Evolutionary conservation across 1,140 invertebrate species (phyloP), one percentile per base, ranked within the genome.

Genomic region (Stegodyphus mimosarum): DNA sequence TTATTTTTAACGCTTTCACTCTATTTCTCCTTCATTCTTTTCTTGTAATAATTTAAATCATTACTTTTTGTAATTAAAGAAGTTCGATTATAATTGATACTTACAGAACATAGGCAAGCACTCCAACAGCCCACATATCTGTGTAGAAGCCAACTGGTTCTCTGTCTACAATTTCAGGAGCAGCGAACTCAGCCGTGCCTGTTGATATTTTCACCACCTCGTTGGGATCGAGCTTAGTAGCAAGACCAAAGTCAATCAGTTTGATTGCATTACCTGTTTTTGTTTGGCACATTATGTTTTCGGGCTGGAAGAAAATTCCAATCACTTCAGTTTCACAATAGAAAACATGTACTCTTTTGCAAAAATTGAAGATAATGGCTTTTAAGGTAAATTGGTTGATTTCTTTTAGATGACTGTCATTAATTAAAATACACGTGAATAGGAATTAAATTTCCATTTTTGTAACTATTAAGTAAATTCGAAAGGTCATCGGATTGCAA

Each of bases 231-330:
- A 99, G 92, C 90, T 98, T 97, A 2, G 98, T 98, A 0, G 99
- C 98, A 71, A 99, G 92, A 60, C 98, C 98, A 91, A 99, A 99
- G 91, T 99, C 99, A 87, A 99, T 99, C 33, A 99, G 92, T 92
- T 99, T 99, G 7, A 99, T 95, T 89, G 97, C 51, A 15, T 96
- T 98, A 88, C 97, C 96, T 77, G 94, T 95, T 77, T 96, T 94
- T 5, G 97, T 99, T 89, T 98, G 97, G 90, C 98, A 99, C 97
- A 99, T 99, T 78, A 99, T 98, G 90, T 99, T 99, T 93, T 99
- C 99, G 0, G 98, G 98, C 91, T 87, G 17, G 7, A 78, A 70
- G n/a, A 48, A 18, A 64, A 15, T 15, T 33, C 4, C 5, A 60
- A 60, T 10, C 5, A 33, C 33, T 33, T 33, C 3, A 33, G 33